Evolutionary conservation across 1,140 invertebrate species (phyloP).

Genomic region (Drosophila bipectinata): DNA sequence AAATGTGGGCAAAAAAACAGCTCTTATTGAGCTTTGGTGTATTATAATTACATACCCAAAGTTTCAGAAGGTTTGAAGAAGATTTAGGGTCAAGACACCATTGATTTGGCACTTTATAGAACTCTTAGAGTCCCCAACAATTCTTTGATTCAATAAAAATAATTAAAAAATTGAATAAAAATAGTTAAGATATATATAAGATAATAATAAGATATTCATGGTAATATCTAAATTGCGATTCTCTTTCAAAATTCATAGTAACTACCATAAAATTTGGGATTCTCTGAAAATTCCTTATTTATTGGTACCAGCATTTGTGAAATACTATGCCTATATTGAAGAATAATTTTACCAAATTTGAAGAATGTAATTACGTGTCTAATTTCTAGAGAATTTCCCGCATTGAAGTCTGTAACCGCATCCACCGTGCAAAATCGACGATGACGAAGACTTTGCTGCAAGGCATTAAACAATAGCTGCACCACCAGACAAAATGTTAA

Average conservation of each 20-base stretch:
- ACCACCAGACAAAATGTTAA: conserved; percentile 15
- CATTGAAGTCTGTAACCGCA: background rate
- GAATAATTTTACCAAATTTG: background rate
- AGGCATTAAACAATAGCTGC: conserved; percentile 55
- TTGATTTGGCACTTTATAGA: no score
- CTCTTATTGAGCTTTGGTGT: no score
- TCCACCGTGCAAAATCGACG: conserved; percentile 25
- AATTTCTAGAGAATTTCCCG: background rate
- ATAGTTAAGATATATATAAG: no score
- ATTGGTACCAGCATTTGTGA: background rate
- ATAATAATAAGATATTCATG: no score
- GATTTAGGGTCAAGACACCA: no score
- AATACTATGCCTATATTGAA: background rate
- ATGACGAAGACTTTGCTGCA: conserved; percentile 41
- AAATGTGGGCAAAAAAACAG: background rate
- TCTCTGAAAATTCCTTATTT: background rate
- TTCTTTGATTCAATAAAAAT: no score
- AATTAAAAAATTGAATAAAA: no score
- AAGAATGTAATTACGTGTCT: background rate
- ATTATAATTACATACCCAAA: no score
- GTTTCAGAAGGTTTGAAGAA: no score
- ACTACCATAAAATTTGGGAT: background rate
- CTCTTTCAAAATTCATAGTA: background rate
- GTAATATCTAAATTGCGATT: no score
- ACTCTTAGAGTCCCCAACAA: no score